Base-by-base conservation (phyloP, 2,797 vertebrate species). In the Triplophysa bombifrons region DNA sequence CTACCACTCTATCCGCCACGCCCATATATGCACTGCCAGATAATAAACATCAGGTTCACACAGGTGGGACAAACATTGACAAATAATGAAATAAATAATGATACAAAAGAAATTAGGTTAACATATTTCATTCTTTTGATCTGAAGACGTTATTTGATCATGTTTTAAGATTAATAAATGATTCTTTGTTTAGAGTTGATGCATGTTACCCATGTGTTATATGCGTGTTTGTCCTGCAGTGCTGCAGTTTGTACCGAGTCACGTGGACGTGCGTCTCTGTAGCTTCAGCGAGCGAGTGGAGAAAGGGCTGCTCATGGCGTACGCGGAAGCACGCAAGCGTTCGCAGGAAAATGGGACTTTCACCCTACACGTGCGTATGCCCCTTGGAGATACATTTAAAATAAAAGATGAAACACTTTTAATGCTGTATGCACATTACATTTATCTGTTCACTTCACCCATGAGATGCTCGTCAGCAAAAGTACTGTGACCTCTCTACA, bases 231-330 rank as follows among this genome's bases (percentile, higher is more conserved):
- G 44, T 51, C 13, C 22, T 80, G n/a, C 87, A 96, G 95, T 98
- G 50, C 94, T 99, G 83, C 97, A 98, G 92, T 98, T 99, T 81
- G 96, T 99, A 64, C 97, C 98, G n/a, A 87, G 89, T 30, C 94
- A 94, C 0, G 86, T 97, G 50, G 97, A 98, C 20, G 85, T 96
- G 25, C 88, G 96, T 3, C 89, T 98, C 79, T 99, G 98, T 76
- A 96, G 93, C 92, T 99, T 99, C 72, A 97, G 94, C 17, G 95
- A 94, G 83, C 94, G 90, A 4, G 91, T 98, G 0, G 96, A 98
- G 91, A 94, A 90, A 25, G 98, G 97, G 12, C 91, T 99, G 80
- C 86, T 85, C 30, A 90, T 93, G 82, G 98, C 97, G 0, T 95
- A 96, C 30, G 77, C 86, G 0, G 96, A 98, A 90, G 94, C 93